Evolutionary conservation across 92 coral and sea anemone genomes (phyloP), one percentile per base, ranked within the genome.

Genomic region (Galaxea fascicularis): DNA sequence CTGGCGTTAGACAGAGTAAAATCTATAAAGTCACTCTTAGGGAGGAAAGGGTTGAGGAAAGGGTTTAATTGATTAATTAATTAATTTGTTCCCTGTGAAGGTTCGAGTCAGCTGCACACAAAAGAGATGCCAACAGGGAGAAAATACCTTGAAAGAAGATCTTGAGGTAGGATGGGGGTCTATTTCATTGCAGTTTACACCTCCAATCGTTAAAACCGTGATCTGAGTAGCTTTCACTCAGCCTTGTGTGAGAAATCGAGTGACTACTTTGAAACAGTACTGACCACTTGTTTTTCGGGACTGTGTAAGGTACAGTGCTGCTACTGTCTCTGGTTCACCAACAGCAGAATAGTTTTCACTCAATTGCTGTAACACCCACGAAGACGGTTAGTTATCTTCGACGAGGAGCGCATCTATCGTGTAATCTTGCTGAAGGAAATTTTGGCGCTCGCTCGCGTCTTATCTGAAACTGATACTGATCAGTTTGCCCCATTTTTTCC

Each of bases 91-190:
- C 22, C 35, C 16, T 22, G 3, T 47, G 31, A 60, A 91, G 94
- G 94, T 91, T 25, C 96, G 99, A 27, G 99, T 96, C 17, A 95
- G 80, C 76, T 93, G 98, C 51, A 92, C 98, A 25, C 98, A 95
- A 72, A 97, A 97, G 67, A 90, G 92, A 65, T 97, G 99, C 46
- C 97, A 93, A 65, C 99, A 97, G 59, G 86, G 88, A 14, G 99
- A 97, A 82, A 89, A 89, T 52, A 80, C 85, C 28, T 58, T 97
- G 87, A 97, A 91, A 47, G 91, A 97, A 85, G 99, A 97, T 66
- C 90, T 97, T 52, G 99, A 97, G 95, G 98, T 97, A 71, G 7
- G 72, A 45, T n/a, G n/a, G 12, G 0, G 10, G 47, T 13, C 0
- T n/a, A 10, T 26, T 21, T 53, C 46, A 56, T 6, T 51, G 47